These are phyloP conservation scores for Leptodactylus fuscus DNA, from an alignment of 2,113 vertebrate genomes.

Conservation along the genomic window DNA sequence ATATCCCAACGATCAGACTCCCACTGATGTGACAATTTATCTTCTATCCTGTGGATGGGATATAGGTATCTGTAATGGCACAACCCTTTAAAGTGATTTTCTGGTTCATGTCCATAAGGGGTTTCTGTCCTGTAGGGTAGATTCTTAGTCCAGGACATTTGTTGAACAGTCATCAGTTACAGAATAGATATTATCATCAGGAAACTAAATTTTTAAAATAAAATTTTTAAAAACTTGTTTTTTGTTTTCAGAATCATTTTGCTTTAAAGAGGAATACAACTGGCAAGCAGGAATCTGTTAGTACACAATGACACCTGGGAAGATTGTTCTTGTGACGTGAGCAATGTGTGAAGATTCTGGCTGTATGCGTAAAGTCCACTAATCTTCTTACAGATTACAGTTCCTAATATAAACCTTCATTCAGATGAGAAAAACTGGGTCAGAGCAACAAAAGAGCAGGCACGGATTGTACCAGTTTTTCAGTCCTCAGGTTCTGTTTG, in stretches of 20 bases:
- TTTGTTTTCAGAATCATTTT: not conserved
- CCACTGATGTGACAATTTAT: too few relatives aligned
- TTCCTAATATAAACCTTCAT: conserved; percentile 63
- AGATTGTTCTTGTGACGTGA: not conserved
- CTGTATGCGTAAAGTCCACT: conserved; percentile 26
- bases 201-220: too few relatives aligned
- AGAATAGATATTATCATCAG: too few relatives aligned
- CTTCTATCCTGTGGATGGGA: too few relatives aligned
- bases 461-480: not conserved
- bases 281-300: not conserved
- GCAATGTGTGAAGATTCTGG: not conserved
- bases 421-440: not conserved
- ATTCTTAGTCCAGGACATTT: too few relatives aligned
- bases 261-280: conserved; percentile 6
- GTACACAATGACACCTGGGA: not conserved
- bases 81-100: too few relatives aligned
- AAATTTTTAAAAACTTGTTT: not conserved
- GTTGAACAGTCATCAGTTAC: too few relatives aligned
- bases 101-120: too few relatives aligned
- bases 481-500: conserved; percentile 8
- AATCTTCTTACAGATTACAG: conserved; percentile 43
- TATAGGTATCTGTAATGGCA: too few relatives aligned
- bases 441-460: conserved; percentile 49
- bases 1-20: too few relatives aligned
- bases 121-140: too few relatives aligned